A percentile compares a stretch with the other conserved stretches of the same genome.
Evolutionary conservation across 2,888 invertebrate genomes (phyloP).

Genomic region (Tachystola acroxantha): DNA sequence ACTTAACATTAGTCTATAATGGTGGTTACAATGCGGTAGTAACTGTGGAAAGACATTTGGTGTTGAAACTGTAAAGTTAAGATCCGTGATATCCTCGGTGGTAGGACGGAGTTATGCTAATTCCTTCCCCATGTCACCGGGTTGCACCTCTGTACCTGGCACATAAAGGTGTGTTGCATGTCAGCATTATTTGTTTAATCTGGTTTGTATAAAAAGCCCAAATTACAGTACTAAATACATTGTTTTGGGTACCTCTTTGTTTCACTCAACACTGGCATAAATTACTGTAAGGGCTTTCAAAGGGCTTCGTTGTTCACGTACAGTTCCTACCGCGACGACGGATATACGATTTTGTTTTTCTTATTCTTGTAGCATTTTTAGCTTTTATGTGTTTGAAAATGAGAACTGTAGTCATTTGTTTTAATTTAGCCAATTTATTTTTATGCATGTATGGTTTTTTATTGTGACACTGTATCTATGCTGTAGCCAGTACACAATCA

Average conservation of each 20-base stretch:
- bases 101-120: slow-evolving; percentile 71
- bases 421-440: not conserved
- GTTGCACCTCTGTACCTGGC: slow-evolving; percentile 69
- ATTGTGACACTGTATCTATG: too few relatives aligned
- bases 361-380: slow-evolving; percentile 15
- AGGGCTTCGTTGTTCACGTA: slow-evolving; percentile 36
- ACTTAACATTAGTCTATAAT: slow-evolving; percentile 48
- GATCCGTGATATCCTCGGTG: slow-evolving; percentile 53
- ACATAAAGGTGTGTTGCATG: slow-evolving; percentile 59
- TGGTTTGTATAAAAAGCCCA: slow-evolving; percentile 8
- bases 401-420: slow-evolving; percentile 1
- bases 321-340: slow-evolving; percentile 17
- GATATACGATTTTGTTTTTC: slow-evolving; percentile 22
- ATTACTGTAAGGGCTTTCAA: slow-evolving; percentile 36
- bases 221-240: slow-evolving; percentile 10
- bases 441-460: not conserved
- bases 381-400: not conserved
- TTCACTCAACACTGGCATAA: slow-evolving; percentile 35
- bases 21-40: slow-evolving; percentile 27
- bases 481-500: too few relatives aligned
- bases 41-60: slow-evolving; percentile 27
- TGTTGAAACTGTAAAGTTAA: slow-evolving; percentile 43
- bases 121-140: slow-evolving; percentile 65
- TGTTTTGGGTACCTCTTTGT: slow-evolving; percentile 20
- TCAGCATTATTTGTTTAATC: slow-evolving; percentile 23